Evolutionary conservation across 2,888 invertebrate species (phyloP).

Genomic region (Agonopterix arenella): DNA sequence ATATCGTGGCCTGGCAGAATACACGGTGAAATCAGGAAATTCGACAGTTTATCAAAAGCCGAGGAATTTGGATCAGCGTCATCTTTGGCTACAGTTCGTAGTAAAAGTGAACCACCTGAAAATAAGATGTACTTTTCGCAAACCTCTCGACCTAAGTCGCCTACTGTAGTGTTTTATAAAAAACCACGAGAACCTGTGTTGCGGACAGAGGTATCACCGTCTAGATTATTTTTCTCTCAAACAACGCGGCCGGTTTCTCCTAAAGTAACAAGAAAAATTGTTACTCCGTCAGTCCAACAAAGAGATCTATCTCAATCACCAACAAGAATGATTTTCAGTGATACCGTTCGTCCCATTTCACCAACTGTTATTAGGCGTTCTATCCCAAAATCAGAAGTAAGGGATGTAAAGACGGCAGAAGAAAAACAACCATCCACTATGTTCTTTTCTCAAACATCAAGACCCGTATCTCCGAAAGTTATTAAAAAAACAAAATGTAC

Average conservation of each 20-base stretch:
- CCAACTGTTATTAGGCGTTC: conserved; percentile 34
- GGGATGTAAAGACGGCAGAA: conserved; percentile 16
- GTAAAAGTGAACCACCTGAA: conserved; percentile 80
- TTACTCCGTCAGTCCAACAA: conserved; percentile 18
- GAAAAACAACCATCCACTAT: conserved; percentile 39
- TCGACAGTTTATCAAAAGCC: conserved; percentile 59
- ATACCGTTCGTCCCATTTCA: conserved; percentile 57
- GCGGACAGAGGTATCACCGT: conserved; percentile 38
- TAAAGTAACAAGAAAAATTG: conserved; percentile 32
- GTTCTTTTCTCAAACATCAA: conserved; percentile 59
- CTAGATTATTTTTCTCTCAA: conserved; percentile 48
- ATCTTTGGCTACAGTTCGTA: conserved; percentile 73
- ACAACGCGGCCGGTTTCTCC: conserved; percentile 57
- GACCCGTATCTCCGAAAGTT: conserved; percentile 59
- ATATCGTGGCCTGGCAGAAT: conserved; percentile 78
- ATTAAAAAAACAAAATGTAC: conserved; percentile 27
- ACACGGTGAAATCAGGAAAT: conserved; percentile 67
- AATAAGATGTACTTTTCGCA: conserved; percentile 72
- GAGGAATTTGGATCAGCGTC: conserved; percentile 61
- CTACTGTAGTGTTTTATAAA: conserved; percentile 53
- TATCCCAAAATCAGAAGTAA: conserved; percentile 20
- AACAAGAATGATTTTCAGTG: conserved; percentile 48
- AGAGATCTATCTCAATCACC: conserved; percentile 40
- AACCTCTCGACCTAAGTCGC: conserved; percentile 65
- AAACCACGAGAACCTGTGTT: conserved; percentile 29